Percentiles rank a stretch among this genome's conserved stretches.
Evolutionary conservation across 37 sponge, comb jelly and placozoan genomes (phyloP).

Genomic region (Chondrosia reniformis): DNA sequence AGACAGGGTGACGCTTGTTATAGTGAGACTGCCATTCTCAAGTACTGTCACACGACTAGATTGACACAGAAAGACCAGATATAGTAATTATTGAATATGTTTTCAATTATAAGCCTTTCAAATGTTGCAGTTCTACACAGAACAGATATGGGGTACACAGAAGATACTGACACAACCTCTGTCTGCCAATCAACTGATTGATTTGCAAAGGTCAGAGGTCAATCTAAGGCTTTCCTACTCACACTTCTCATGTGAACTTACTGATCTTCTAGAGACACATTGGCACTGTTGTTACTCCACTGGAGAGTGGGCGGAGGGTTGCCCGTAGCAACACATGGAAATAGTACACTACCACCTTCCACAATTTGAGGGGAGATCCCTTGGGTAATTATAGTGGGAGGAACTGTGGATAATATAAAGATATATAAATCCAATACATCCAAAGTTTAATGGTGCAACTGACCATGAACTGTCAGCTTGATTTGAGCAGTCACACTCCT

Average conservation of each 20-base stretch:
- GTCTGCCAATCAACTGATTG: too few species aligned
- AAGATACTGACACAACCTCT: too few species aligned
- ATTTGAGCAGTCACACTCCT: background rate
- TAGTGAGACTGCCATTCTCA: too few species aligned
- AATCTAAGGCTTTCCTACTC: too few species aligned
- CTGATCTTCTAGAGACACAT: too few species aligned
- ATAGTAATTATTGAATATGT: too few species aligned
- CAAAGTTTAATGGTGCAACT: background rate
- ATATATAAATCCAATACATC: background rate
- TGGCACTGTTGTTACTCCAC: constrained; percentile 6
- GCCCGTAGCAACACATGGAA: constrained; percentile 6
- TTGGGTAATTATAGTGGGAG: constrained; percentile 15
- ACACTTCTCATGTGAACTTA: too few species aligned
- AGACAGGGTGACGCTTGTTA: constrained; percentile 14
- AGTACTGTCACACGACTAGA: background rate
- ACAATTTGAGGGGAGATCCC: background rate
- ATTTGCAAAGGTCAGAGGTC: too few species aligned
- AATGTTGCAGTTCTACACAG: too few species aligned
- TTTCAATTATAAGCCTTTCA: too few species aligned
- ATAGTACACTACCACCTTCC: background rate
- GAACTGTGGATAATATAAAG: background rate
- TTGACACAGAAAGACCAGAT: too few species aligned
- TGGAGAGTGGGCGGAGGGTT: constrained; percentile 37
- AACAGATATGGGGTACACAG: too few species aligned
- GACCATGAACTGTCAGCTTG: constrained; percentile 37